phyloP scores from a whole-genome alignment of 1,140 invertebrate species.

The Drosophila pachea region DNA sequence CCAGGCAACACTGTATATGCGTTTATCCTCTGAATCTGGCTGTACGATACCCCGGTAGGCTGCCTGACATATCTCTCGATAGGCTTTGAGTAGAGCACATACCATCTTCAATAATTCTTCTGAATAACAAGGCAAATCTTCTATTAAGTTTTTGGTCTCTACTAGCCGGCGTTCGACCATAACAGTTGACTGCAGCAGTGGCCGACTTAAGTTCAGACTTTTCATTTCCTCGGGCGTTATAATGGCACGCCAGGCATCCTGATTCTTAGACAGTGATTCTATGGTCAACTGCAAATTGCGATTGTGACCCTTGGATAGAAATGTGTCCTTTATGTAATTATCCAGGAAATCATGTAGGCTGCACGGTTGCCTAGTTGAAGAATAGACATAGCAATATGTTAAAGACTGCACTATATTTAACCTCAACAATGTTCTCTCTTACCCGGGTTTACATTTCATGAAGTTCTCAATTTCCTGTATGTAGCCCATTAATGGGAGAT shows the following conservation, averaged over 20 bases:
- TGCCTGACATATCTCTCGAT: conserved; percentile 87
- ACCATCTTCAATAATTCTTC: conserved; percentile 78
- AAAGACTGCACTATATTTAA: background rate
- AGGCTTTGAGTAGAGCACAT: conserved; percentile 82
- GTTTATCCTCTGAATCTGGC: conserved; percentile 88
- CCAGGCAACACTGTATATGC: conserved; percentile 93
- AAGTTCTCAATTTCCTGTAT: conserved; percentile 87
- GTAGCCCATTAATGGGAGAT: conserved; percentile 86
- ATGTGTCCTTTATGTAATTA: conserved; percentile 87
- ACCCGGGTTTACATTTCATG: conserved; percentile 83
- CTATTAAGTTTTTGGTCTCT: conserved; percentile 85
- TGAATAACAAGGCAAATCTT: conserved; percentile 83
- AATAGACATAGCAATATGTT: background rate
- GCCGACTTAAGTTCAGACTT: conserved; percentile 82
- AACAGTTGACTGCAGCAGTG: conserved; percentile 84
- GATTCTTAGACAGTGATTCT: conserved; percentile 85
- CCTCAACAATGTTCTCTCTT: conserved; percentile 35
- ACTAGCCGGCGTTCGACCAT: conserved; percentile 85
- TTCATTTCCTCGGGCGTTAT: conserved; percentile 84
- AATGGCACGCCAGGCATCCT: conserved; percentile 86
- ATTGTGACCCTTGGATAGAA: conserved; percentile 82
- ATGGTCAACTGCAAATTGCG: conserved; percentile 82
- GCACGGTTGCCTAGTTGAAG: conserved; percentile 79
- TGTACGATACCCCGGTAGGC: conserved; percentile 89
- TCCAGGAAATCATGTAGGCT: conserved; percentile 87